Percentiles rank a stretch among this genome's conserved stretches.
phyloP scores from a whole-genome alignment of 53 echinoderm and acorn worm species.

The Glandiceps talaboti region DNA sequence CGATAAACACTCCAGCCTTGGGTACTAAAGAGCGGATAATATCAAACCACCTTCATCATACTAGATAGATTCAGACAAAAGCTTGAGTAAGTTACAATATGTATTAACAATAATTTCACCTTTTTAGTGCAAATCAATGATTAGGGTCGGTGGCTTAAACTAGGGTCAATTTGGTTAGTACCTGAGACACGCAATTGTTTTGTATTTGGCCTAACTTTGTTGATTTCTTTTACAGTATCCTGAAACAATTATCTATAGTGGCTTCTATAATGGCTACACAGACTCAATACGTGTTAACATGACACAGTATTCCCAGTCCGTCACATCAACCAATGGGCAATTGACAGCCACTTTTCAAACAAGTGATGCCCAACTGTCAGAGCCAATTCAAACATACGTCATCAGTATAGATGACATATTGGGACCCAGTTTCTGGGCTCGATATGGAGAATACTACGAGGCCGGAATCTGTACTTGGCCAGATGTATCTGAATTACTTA shows the following conservation, averaged over 20 bases:
- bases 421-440: constrained; percentile 27
- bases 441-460: constrained; percentile 18
- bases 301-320: not conserved
- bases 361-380: constrained; percentile 14
- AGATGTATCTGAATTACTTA: not conserved
- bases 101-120: too few species aligned
- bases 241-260: not conserved
- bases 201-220: too few species aligned
- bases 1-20: too few species aligned
- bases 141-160: too few species aligned
- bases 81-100: too few species aligned
- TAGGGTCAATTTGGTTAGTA: too few species aligned
- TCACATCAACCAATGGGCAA: not conserved
- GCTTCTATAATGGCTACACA: constrained; percentile 1
- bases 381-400: constrained; percentile 32
- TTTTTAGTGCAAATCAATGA: too few species aligned
- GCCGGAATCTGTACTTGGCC: constrained; percentile 18
- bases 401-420: constrained; percentile 52
- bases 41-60: too few species aligned
- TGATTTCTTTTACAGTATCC: not conserved
- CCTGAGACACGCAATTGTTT: too few species aligned
- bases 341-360: constrained; percentile 9
- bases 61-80: too few species aligned
- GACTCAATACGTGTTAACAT: constrained; percentile 4
- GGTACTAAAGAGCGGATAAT: too few species aligned